Base-by-base conservation (phyloP, 2,113 vertebrate species). In the Gymnocephalus cernua region DNA sequence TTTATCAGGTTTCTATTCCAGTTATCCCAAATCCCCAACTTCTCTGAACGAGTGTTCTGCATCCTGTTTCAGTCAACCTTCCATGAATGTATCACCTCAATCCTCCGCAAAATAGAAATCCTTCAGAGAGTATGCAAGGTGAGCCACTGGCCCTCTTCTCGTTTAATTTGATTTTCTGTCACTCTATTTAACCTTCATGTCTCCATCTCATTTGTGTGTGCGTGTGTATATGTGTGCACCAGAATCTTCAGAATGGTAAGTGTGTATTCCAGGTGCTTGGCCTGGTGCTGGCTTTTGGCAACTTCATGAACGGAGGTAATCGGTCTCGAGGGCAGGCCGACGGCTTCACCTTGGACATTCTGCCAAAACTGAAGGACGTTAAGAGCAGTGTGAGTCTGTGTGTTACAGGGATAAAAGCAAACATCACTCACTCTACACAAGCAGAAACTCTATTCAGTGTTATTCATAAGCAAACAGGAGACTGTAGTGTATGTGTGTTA, bases 261-360 rank as follows among this genome's bases (percentile, higher is more conserved):
- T 94, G 94, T 48, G 97, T 99, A 35, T 93, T 97, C 92, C 94
- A 95, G 71, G 93, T 99, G 65, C 94, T 99, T 56, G 96, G 97
- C 67, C 93, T 99, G 91, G 96, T 99, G 80, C 95, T 99, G 75
- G 97, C 97, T 29, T 97, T 99, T 85, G 98, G 98, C 62, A 99
- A 99, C 95, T 98, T 97, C 87, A 99, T 99, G 98, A 99, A 99
- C 19, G 97, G 97, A 83, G 97, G 98, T 63, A 99, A 99, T 91
- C 95, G 97, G 56, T 97, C 97, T 9, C 93, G 98, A 79, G 98
- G 98, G 56, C 98, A 99, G 80, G 98, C 98, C 0, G 98, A 99
- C 73, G 98, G 97, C 7, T 99, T 99, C 93, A 95, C 95, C 57
- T 88, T 99, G 73, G 98, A 99, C 89, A 98, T 99, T 82, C 95